Evolutionary conservation across 2,113 vertebrate genomes (phyloP).

Genomic region (Entomyzon cyanotis): DNA sequence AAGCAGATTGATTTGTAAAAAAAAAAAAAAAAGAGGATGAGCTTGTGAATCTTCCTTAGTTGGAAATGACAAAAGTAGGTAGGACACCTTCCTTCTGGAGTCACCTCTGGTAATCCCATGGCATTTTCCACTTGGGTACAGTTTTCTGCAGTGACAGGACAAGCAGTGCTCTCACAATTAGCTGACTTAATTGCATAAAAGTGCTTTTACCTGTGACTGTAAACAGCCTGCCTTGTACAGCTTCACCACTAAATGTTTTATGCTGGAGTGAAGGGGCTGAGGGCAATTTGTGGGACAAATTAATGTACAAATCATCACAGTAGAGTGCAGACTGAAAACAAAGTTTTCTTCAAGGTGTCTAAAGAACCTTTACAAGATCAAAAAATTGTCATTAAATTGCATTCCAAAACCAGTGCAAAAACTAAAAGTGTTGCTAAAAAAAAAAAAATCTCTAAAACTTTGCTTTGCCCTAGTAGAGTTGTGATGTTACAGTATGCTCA

Average conservation of each 20-base stretch:
- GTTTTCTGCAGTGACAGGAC: background rate
- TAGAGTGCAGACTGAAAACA: background rate
- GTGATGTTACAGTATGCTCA: background rate
- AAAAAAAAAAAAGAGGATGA: background rate
- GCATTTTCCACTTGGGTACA: background rate
- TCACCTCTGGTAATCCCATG: background rate
- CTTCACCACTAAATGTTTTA: background rate
- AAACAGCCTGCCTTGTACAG: background rate
- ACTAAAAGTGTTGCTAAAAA: background rate
- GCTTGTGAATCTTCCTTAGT: background rate
- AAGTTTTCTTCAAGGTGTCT: background rate
- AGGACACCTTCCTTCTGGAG: background rate
- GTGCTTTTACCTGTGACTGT: background rate
- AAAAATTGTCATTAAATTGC: background rate
- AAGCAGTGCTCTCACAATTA: background rate
- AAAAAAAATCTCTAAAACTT: background rate
- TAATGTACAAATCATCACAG: accelerated
- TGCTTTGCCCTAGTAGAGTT: background rate
- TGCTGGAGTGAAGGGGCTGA: background rate
- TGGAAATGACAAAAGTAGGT: background rate
- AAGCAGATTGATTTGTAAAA: background rate
- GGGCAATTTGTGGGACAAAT: background rate
- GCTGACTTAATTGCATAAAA: background rate
- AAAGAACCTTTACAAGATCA: background rate
- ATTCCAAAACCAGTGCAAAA: background rate